Conservation (phyloP, 2,888 invertebrate genomes). For the Dione vanillae region DNA sequence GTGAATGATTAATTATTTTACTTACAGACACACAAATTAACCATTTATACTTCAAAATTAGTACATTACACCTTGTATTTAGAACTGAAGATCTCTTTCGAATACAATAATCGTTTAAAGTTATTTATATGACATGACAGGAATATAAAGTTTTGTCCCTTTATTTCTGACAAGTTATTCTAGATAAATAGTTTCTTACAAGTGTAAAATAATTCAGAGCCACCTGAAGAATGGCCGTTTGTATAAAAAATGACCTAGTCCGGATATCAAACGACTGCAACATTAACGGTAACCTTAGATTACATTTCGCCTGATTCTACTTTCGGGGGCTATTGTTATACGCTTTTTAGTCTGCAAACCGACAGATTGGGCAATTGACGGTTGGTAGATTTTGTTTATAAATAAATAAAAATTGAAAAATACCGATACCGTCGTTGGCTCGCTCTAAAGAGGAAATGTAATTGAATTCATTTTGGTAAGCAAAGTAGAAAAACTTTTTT, state of each 20-base stretch:
- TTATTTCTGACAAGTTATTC: background rate
- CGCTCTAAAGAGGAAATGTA: constrained; percentile 19
- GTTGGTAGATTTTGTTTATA: constrained; percentile 31
- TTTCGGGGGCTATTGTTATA: constrained; percentile 67
- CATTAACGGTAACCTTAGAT: constrained; percentile 76
- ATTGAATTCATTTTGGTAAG: constrained; percentile 6
- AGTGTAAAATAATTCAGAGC: constrained; percentile 40
- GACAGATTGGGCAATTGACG: constrained; percentile 43
- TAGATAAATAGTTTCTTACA: constrained; percentile 35
- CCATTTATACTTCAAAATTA: background rate
- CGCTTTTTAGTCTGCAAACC: constrained; percentile 63
- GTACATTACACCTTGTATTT: too few relatives aligned
- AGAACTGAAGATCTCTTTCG: too few relatives aligned
- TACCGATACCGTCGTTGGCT: constrained; percentile 13
- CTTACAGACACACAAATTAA: background rate
- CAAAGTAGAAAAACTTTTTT: background rate
- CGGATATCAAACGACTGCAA: constrained; percentile 78
- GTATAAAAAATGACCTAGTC: constrained; percentile 81
- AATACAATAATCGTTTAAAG: too few relatives aligned
- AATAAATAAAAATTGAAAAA: constrained; percentile 25
- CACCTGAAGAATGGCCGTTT: constrained; percentile 38
- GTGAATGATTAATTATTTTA: background rate
- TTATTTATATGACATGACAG: too few relatives aligned
- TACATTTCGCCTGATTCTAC: constrained; percentile 71
- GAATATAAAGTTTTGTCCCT: too few relatives aligned